Percentiles rank a stretch among this genome's conserved stretches.
These are phyloP conservation scores for Gymnopithys bicolor DNA, from an alignment of 2,797 vertebrate genomes.

Conservation along the genomic window DNA sequence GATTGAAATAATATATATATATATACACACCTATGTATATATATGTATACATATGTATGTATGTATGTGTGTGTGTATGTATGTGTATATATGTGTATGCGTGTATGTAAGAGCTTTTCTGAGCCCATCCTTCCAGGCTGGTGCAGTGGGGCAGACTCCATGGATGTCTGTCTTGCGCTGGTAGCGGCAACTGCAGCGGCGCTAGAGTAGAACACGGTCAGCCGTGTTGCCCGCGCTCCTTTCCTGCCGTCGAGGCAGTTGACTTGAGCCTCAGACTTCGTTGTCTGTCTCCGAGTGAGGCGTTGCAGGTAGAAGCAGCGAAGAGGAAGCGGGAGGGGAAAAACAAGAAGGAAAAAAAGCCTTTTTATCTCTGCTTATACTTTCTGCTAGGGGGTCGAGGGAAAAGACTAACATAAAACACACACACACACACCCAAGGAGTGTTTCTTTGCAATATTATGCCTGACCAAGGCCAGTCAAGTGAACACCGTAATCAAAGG, in stretches of 20 bases:
- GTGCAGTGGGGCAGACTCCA: background rate
- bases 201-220: background rate
- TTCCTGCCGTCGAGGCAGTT: no score
- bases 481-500: background rate
- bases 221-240: accelerated
- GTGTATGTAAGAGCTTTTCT: background rate
- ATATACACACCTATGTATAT: background rate
- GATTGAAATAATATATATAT: background rate
- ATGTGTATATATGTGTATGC: no score
- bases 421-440: background rate
- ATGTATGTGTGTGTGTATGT: no score
- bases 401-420: background rate
- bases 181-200: no score
- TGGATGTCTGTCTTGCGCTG: accelerated
- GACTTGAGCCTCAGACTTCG: background rate
- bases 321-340: background rate
- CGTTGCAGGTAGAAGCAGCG: background rate
- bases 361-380: background rate
- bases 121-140: background rate
- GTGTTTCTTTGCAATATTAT: background rate
- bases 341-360: no score
- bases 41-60: background rate
- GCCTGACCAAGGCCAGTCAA: background rate
- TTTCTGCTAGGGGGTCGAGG: background rate
- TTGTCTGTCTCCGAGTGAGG: background rate